Conservation (phyloP, 1,140 invertebrate genomes). For the Cyclina sinensis region DNA sequence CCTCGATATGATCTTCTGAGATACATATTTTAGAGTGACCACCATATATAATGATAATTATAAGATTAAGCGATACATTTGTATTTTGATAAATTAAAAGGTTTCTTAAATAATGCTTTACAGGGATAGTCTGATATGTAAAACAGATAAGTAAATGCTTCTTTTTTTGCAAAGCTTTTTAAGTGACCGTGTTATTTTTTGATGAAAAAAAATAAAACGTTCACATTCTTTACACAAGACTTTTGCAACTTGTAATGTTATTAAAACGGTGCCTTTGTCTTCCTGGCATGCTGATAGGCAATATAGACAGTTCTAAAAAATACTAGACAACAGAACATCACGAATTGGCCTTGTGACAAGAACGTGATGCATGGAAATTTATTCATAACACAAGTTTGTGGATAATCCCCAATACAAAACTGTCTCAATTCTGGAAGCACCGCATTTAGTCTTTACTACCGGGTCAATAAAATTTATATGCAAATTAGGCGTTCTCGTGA, state of each 20-base stretch:
- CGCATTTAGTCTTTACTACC: neutral
- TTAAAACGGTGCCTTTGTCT: neutral
- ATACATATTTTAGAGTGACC: too few species aligned
- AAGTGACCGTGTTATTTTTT: too few species aligned
- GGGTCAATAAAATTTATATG: slow-evolving; percentile 13
- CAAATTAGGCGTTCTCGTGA: slow-evolving; percentile 1
- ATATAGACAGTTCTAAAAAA: neutral
- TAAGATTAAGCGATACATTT: too few species aligned
- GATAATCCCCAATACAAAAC: slow-evolving; percentile 32
- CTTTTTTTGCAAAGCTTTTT: too few species aligned
- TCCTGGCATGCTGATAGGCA: neutral
- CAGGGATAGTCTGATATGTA: too few species aligned
- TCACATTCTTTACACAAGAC: too few species aligned
- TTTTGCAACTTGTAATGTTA: neutral
- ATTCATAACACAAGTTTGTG: slow-evolving; percentile 18
- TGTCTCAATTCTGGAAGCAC: neutral
- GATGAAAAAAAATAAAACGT: too few species aligned
- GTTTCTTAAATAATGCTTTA: too few species aligned
- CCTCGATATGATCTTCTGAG: too few species aligned
- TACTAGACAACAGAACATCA: neutral
- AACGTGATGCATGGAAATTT: slow-evolving; percentile 32
- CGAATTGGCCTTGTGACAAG: neutral
- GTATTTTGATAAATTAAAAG: too few species aligned
- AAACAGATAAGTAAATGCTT: too few species aligned
- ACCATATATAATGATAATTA: too few species aligned